Percentiles rank a stretch among this genome's conserved stretches.
These are phyloP conservation scores for Eupithecia inturbata DNA, from an alignment of 2,888 invertebrate species.

Conservation along the genomic window DNA sequence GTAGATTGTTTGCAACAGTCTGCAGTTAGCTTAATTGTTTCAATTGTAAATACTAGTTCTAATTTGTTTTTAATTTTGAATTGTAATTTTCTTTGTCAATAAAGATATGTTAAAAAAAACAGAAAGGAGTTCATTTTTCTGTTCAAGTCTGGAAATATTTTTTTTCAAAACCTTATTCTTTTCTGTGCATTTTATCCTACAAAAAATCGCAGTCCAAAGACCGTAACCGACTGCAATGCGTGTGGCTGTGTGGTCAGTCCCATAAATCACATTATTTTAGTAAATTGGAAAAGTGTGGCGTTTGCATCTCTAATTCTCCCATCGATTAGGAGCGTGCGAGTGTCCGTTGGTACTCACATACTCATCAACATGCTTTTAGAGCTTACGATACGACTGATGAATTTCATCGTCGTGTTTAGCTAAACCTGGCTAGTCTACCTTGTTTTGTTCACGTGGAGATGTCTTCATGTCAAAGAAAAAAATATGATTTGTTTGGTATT, in stretches of 20 bases:
- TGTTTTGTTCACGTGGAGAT: not conserved
- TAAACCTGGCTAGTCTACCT: not conserved
- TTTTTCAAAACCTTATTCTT: no score
- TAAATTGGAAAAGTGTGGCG: slow-evolving; percentile 68
- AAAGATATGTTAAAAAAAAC: no score
- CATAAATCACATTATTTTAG: slow-evolving; percentile 63
- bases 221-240: slow-evolving; percentile 10
- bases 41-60: no score
- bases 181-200: no score
- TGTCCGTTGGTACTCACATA: slow-evolving; percentile 49
- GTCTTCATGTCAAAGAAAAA: not conserved
- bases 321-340: slow-evolving; percentile 82
- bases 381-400: slow-evolving; percentile 47
- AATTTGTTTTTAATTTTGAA: no score
- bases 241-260: slow-evolving; percentile 26
- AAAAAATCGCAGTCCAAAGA: no score
- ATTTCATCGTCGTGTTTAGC: not conserved
- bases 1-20: no score
- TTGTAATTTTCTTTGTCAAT: no score
- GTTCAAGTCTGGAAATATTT: no score
- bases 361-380: slow-evolving; percentile 54
- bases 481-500: not conserved
- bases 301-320: slow-evolving; percentile 70
- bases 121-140: no score
- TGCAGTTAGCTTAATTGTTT: no score